Conservation (phyloP, 2,888 invertebrate species). For the Leptopterna dolabrata region DNA sequence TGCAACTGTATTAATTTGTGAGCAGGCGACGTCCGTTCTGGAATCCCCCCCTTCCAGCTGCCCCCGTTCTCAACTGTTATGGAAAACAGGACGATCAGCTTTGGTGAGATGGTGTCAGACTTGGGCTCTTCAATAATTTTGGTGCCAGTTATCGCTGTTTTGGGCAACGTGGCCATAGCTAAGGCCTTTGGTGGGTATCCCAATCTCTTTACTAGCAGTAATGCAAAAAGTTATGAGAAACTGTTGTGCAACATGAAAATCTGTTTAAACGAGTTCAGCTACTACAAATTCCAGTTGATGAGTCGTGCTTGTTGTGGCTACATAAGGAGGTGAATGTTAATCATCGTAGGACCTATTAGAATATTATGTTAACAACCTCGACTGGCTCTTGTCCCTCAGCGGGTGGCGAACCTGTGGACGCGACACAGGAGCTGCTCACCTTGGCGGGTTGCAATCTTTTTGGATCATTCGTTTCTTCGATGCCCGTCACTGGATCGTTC, state of each 20-base stretch:
- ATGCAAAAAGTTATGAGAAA: too few relatives aligned
- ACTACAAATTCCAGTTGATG: too few relatives aligned
- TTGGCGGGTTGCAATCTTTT: constrained; percentile 86
- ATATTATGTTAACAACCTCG: neutral
- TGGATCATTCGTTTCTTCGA: constrained; percentile 89
- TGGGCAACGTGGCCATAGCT: constrained; percentile 95
- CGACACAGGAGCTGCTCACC: constrained; percentile 90
- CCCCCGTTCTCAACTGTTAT: constrained; percentile 79
- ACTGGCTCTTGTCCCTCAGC: constrained; percentile 69
- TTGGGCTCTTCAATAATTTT: constrained; percentile 87
- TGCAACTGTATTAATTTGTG: too few relatives aligned
- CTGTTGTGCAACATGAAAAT: too few relatives aligned
- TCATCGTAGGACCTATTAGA: neutral
- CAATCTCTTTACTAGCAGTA: neutral
- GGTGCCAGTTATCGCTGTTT: constrained; percentile 88
- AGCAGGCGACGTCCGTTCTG: constrained; percentile 70
- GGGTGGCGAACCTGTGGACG: constrained; percentile 83
- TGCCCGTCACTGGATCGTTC: constrained; percentile 92
- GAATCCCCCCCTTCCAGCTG: constrained; percentile 76
- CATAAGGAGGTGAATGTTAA: neutral
- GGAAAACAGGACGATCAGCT: constrained; percentile 72
- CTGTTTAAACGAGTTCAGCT: too few relatives aligned
- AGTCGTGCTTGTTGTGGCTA: too few relatives aligned
- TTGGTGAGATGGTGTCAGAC: constrained; percentile 79
- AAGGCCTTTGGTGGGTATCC: constrained; percentile 83